These are phyloP conservation scores for Thamnophis elegans DNA, from an alignment of 2,797 vertebrate genomes.

Conservation along the genomic window DNA sequence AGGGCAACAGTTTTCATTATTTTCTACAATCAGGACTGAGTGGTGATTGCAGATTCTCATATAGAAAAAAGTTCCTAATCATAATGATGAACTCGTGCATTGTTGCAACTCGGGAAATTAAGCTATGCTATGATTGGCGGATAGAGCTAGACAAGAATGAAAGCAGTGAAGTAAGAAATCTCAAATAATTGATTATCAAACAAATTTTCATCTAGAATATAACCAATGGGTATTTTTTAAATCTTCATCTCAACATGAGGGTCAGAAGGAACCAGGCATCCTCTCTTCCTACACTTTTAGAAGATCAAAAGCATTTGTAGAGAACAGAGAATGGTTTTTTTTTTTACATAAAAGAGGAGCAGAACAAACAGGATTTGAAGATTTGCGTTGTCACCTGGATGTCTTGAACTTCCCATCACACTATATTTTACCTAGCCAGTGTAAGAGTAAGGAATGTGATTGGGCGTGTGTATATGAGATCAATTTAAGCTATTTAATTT, in stretches of 20 bases:
- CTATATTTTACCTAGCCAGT: background rate
- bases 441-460: background rate
- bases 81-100: background rate
- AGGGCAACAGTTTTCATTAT: background rate
- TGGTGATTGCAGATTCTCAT: background rate
- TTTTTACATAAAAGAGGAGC: background rate
- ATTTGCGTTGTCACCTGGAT: background rate
- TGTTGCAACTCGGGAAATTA: background rate
- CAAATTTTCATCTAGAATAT: background rate
- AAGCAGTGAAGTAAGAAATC: background rate
- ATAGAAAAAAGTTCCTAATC: background rate
- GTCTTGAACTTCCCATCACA: background rate
- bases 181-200: background rate
- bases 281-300: background rate
- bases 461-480: background rate
- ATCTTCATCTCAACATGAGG: background rate
- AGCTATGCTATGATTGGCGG: background rate
- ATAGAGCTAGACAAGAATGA: background rate
- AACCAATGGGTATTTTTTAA: background rate
- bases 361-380: background rate
- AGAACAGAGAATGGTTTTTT: background rate
- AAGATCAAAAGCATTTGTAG: background rate
- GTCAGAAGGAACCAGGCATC: background rate
- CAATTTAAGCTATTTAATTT: background rate
- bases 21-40: background rate